phyloP scores from a whole-genome alignment of 2,113 vertebrate species.

The Brevimyrus niger region DNA sequence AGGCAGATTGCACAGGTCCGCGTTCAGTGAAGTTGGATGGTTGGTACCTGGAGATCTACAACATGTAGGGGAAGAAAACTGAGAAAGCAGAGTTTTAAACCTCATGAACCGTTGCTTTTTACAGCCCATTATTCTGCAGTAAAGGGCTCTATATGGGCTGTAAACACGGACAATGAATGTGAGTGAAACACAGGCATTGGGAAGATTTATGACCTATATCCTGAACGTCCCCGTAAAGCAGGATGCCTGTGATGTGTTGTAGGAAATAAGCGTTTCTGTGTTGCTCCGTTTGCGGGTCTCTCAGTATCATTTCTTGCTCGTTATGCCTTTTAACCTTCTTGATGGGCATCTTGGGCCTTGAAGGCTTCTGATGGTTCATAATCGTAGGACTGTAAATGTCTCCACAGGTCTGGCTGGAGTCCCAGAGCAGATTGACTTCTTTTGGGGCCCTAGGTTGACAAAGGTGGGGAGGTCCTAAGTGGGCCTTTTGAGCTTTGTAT shows the following conservation, averaged over 20 bases:
- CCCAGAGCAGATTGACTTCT: background rate
- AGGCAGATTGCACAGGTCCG: background rate
- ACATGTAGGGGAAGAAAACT: background rate
- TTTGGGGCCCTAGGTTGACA: background rate
- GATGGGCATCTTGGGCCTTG: background rate
- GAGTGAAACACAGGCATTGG: background rate
- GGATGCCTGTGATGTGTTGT: background rate
- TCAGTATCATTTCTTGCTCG: background rate
- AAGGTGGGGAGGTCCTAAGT: background rate
- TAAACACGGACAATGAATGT: background rate
- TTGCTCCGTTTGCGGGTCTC: background rate
- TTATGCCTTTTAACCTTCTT: background rate
- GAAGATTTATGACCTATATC: background rate
- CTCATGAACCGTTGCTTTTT: background rate
- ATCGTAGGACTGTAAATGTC: background rate
- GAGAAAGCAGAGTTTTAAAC: background rate
- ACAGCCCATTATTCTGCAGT: background rate
- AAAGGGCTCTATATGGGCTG: slow-evolving; percentile 11
- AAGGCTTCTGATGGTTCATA: background rate
- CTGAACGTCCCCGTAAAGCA: background rate
- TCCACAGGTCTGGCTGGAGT: background rate
- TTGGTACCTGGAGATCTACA: background rate
- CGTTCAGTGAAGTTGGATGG: background rate
- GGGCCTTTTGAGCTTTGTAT: background rate
- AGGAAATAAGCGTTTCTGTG: background rate